Base-by-base conservation (phyloP, 2,797 vertebrate genomes). In the Micropoecilia bifurca region DNA sequence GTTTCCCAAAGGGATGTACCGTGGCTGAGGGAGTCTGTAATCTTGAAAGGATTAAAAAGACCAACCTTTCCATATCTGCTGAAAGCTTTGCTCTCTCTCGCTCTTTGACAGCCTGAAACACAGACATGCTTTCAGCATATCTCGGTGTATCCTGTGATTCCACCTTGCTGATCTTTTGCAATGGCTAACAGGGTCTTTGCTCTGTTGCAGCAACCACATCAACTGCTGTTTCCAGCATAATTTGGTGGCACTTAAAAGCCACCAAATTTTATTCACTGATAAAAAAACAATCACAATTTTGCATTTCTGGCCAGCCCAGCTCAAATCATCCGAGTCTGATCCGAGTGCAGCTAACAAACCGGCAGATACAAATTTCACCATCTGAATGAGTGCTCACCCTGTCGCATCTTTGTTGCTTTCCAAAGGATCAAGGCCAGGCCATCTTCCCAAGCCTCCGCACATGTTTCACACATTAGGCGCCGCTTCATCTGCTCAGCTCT, bases 391-490 rank as follows among this genome's bases (percentile, higher is more conserved):
- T 1, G 1, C 39, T 68, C 66, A 25, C 20, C 66, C 66, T 43
- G 20, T 8, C 0, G 7, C 66, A n/a, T 69, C 66, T 43, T 43
- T 71, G 66, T 16, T 75, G 53, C 53, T 46, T 53, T 78, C 48
- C 30, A 28, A 41, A 71, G 74, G 80, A 74, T 25, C 22, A 25
- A 69, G 66, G 66, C 14, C 3, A 28, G 22, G 75, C 59, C 86
- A 69, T 75, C 75, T 55, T 82, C 84, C 73, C 85, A 86, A 71
- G 78, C 43, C 53, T 66, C 73, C 45, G 86, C 86, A 79, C 86
- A 83, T 30, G 61, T 73, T 87, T 85, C 73, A 71, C 66, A 53
- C 78, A 43, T 80, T 39, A 81, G 16, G 46, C 74, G 12, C 18
- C 48, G 28, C 28, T 45, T 77, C 43, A 69, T 79, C 77, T 80